Percentiles rank a stretch among this genome's conserved stretches.
Evolutionary conservation across 1,140 invertebrate species (phyloP).

Genomic region (Drosophila mayri): DNA sequence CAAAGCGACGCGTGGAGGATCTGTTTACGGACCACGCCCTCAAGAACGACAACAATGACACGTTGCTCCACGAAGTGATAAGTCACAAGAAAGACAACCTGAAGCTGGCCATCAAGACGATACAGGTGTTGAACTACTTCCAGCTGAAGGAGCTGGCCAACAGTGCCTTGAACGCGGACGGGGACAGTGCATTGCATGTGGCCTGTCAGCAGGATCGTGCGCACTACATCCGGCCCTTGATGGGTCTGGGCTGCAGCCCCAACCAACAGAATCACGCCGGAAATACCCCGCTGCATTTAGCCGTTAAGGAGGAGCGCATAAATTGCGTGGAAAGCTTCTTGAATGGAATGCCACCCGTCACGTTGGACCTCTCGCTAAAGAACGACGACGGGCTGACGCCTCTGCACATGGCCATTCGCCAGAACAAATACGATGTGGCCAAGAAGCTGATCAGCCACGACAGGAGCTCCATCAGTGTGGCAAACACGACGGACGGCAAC

Average conservation of each 20-base stretch:
- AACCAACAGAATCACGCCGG: constrained; percentile 85
- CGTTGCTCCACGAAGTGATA: constrained; percentile 74
- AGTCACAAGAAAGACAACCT: constrained; percentile 62
- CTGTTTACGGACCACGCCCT: constrained; percentile 62
- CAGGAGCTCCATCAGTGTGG: constrained; percentile 85
- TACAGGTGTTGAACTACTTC: constrained; percentile 69
- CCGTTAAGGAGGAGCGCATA: constrained; percentile 83
- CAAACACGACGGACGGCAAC: constrained; percentile 86
- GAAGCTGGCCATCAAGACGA: constrained; percentile 61
- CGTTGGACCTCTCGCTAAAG: constrained; percentile 69
- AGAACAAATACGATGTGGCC: constrained; percentile 85
- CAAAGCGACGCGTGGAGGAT: constrained; percentile 41
- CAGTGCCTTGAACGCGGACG: constrained; percentile 62
- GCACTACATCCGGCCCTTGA: constrained; percentile 73
- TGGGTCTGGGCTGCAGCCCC: constrained; percentile 85
- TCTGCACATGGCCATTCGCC: constrained; percentile 86
- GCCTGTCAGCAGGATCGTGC: constrained; percentile 85
- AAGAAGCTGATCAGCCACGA: constrained; percentile 85
- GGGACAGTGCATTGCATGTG: constrained; percentile 86
- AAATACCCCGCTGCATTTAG: constrained; percentile 86
- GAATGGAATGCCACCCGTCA: constrained; percentile 34
- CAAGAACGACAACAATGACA: constrained; percentile 68
- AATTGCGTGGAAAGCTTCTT: constrained; percentile 73
- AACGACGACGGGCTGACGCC: constrained; percentile 86
- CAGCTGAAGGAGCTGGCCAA: constrained; percentile 67